Base-by-base conservation (phyloP, 2,797 vertebrate genomes). In the Lepidocolaptes lacrymiger region DNA sequence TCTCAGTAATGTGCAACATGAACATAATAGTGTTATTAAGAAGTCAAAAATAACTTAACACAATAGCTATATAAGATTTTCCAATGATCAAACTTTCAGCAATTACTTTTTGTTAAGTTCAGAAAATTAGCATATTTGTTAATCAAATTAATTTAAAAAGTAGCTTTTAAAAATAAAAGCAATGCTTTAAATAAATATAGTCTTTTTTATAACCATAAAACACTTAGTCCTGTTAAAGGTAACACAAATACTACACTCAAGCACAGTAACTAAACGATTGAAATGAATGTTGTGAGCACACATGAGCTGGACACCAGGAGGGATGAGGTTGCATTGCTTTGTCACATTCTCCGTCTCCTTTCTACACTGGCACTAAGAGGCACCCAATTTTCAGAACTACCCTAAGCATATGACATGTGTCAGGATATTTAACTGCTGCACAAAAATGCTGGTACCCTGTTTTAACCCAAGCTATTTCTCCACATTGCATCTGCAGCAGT, bases 111-210 rank as follows among this genome's bases (percentile, higher is more conserved):
- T 96, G 95, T 96, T 97, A 93, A 87, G 76, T 96, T 95, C 95
- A 97, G 96, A 96, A 96, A 97, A 97, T 97, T 96, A 97, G 96
- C 97, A 97, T 98, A 98, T 98, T 98, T 98, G 98, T 98, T 98
- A 98, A 98, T 98, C 98, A 98, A 98, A 98, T 98, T 98, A 98
- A 99, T 99, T 99, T 99, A 95, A 98, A 97, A 98, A 98, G 97
- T 98, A 99, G 98, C 98, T 99, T 99, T 99, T 99, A 96, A 99
- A 99, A 99, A 99, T 99, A 99, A 99, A 99, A 99, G 99, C 98
- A 98, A 98, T 97, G 98, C 98, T 97, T 98, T 97, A 97, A 98
- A 98, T 98, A 98, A 98, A 98, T 98, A 98, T 92, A 97, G 89
- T 97, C 92, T 97, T 97, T 78, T 93, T 97, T 93, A 97, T 97